Conservation (phyloP, 2,113 vertebrate genomes). For the Todiramphus saurophagus region DNA sequence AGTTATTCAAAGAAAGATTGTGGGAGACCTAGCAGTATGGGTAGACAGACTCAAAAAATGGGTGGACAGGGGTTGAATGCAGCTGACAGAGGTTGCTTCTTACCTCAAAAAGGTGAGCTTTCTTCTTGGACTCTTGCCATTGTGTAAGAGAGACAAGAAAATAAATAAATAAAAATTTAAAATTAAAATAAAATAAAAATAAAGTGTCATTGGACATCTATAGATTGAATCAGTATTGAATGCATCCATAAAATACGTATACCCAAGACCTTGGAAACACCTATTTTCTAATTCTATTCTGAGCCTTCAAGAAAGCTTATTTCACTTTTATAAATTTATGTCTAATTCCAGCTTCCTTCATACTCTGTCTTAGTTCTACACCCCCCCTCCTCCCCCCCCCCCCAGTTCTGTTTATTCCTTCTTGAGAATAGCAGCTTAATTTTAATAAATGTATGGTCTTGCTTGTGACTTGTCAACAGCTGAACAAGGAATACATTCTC, state of each 20-base stretch:
- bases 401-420: too few relatives aligned
- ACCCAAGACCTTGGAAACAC: background rate
- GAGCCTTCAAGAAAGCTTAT: background rate
- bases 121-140: background rate
- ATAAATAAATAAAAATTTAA: background rate
- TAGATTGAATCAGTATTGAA: background rate
- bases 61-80: background rate
- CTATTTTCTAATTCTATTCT: background rate
- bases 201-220: background rate
- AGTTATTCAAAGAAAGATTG: background rate
- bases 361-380: background rate
- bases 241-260: background rate
- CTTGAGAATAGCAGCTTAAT: background rate
- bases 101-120: background rate
- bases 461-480: background rate
- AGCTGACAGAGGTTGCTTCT: background rate
- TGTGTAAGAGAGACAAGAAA: background rate
- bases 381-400: too few relatives aligned
- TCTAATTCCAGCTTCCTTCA: background rate
- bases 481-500: background rate
- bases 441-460: background rate
- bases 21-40: background rate
- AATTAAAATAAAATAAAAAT: background rate
- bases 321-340: background rate
- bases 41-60: background rate